phyloP scores from a whole-genome alignment of 2,888 invertebrate genomes.

The Ptychoptera albimana region DNA sequence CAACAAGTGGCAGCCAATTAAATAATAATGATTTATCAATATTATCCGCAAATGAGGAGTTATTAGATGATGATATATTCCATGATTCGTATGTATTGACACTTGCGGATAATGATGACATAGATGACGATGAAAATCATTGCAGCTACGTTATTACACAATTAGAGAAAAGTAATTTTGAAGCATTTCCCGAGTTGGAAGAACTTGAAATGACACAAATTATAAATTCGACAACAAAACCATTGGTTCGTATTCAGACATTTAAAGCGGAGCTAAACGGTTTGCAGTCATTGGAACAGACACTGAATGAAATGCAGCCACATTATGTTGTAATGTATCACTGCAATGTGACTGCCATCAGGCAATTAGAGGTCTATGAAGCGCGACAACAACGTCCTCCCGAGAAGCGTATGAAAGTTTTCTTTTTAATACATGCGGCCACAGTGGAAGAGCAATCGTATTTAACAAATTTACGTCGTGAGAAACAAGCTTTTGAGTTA shows the following conservation, averaged over 20 bases:
- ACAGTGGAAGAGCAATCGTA: slow-evolving; percentile 97
- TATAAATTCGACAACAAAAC: slow-evolving; percentile 35
- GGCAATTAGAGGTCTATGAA: slow-evolving; percentile 81
- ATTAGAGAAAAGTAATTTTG: slow-evolving; percentile 33
- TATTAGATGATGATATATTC: slow-evolving; percentile 28
- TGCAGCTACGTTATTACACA: slow-evolving; percentile 13
- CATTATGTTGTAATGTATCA: slow-evolving; percentile 82
- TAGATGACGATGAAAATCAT: slow-evolving; percentile 1
- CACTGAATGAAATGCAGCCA: slow-evolving; percentile 52
- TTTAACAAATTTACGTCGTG: slow-evolving; percentile 72
- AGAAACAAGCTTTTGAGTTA: slow-evolving; percentile 87
- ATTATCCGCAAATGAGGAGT: slow-evolving; percentile 19
- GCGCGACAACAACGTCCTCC: slow-evolving; percentile 35
- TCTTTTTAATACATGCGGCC: slow-evolving; percentile 76
- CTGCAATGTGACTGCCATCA: slow-evolving; percentile 67
- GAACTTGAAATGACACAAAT: slow-evolving; percentile 49
- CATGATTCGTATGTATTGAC: slow-evolving; percentile 54
- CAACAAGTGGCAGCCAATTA: no score
- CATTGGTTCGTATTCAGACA: slow-evolving; percentile 58
- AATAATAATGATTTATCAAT: slow-evolving; percentile 19
- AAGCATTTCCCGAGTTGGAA: slow-evolving; percentile 47
- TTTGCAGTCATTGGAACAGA: slow-evolving; percentile 51
- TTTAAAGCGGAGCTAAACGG: slow-evolving; percentile 55
- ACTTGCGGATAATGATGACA: slow-evolving; percentile 38
- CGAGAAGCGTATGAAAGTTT: slow-evolving; percentile 49